Evolutionary conservation across 1,140 invertebrate species (phyloP), one percentile per base, ranked within the genome.

Genomic region (Drosophila auraria): DNA sequence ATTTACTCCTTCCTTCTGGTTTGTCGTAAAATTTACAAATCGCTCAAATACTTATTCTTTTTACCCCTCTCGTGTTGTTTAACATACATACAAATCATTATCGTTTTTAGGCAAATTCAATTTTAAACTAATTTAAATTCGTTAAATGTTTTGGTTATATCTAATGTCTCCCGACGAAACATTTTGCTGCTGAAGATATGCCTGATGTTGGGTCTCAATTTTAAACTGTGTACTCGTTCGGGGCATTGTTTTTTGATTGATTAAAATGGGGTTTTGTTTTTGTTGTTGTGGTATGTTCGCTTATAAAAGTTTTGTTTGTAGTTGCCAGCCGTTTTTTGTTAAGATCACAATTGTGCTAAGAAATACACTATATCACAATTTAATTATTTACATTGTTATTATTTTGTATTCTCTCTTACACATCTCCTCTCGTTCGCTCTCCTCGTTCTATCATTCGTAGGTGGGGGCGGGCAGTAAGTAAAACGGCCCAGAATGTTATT

Each of bases 341-440:
- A 80, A 82, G 82, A 90, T 90, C 86, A 90, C 86, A 90, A 90
- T 90, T 90, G 86, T 90, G 86, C 86, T 90, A 90, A 90, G 82
- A 90, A 90, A 86, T 90, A 90, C 53, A 56, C 86, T 90, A 90
- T 90, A 90, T 90, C 86, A 90, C 86, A 90, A 90, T 90, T 73
- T 90, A 90, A 90, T 60, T 90, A 90, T 90, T 90, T 90, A 90
- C 87, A 90, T 70, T 86, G 61, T 89, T 89, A 86, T 89, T 90
- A 82, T 86, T 40, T 86, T 80, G 65, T 80, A 71, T 77, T 80
- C 66, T 69, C 53, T 61, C 74, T 76, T 76, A 76, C 80, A 68
- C 70, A 62, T 78, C 49, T 62, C 60, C 56, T 54, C 25, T 75
- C 50, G 69, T 47, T 47, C 14, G 25, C 15, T 65, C 40, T 60